phyloP scores from a whole-genome alignment of 2,113 vertebrate species.

The Dasyornis broadbenti region DNA sequence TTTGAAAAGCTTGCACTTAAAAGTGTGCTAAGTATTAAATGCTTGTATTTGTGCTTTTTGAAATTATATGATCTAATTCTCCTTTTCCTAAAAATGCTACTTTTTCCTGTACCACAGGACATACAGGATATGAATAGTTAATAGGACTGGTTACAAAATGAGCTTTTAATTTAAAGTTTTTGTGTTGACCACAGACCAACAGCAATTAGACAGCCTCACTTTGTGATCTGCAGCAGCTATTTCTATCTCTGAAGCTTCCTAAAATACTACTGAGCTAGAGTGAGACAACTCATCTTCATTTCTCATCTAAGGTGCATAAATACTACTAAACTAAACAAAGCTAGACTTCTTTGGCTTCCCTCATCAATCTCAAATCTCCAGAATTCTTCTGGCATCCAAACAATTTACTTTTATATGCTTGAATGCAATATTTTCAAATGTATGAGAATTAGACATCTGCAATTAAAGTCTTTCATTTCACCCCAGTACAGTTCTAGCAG shows the following conservation, averaged over 20 bases:
- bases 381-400: not conserved
- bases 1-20: not conserved
- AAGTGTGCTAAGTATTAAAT: not conserved
- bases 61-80: not conserved
- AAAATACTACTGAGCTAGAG: not conserved
- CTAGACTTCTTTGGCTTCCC: not conserved
- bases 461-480: not conserved
- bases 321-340: not conserved
- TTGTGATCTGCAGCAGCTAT: constrained; percentile 10
- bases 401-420: not conserved
- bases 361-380: not conserved
- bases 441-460: not conserved
- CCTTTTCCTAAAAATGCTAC: not conserved
- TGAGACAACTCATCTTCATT: not conserved
- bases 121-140: not conserved
- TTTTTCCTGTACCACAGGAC: not conserved
- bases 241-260: not conserved
- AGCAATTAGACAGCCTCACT: not conserved
- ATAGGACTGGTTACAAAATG: not conserved
- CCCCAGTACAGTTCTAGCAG: not conserved
- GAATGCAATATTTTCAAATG: not conserved
- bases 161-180: not conserved
- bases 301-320: not conserved
- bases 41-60: not conserved
- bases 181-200: not conserved